A percentile compares a stretch with the other conserved stretches of the same genome.
Conservation (phyloP, 2,797 vertebrate genomes). For the Diceros bicornis region DNA sequence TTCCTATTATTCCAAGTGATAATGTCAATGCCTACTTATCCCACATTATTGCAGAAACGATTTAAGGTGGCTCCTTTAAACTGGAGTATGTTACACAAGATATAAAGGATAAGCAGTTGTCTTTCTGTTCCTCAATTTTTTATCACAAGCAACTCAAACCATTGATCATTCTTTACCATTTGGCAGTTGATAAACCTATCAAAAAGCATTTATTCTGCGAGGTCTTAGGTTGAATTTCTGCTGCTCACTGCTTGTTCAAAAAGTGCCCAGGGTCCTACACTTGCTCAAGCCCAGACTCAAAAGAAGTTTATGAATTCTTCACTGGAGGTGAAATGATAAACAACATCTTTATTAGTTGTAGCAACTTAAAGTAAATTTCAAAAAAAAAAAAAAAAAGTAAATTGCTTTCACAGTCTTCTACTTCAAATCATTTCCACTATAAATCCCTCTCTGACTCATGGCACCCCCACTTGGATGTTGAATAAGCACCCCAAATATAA, state of each 20-base stretch:
- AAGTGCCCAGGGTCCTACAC: not conserved
- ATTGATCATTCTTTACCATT: not conserved
- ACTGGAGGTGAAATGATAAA: not conserved
- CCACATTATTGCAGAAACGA: not conserved
- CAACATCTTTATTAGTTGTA: not conserved
- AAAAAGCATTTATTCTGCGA: not conserved
- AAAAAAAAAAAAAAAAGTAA: not conserved
- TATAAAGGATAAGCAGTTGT: not conserved
- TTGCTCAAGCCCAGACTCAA: not conserved
- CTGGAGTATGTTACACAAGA: not conserved
- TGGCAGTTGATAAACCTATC: not conserved
- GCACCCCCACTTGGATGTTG: not conserved
- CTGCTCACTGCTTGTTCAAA: not conserved
- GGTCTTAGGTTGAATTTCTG: not conserved
- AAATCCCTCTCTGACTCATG: not conserved
- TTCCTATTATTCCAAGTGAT: not conserved
- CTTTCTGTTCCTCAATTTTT: not conserved
- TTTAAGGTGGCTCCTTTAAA: not conserved
- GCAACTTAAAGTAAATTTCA: not conserved
- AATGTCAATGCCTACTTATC: not conserved
- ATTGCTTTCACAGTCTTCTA: not conserved
- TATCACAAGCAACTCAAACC: not conserved
- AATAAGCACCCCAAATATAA: not conserved
- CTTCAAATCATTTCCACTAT: not conserved
- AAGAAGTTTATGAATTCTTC: not conserved